Conservation (phyloP, 2,113 vertebrate genomes). For the Tachysurus fulvidraco region DNA sequence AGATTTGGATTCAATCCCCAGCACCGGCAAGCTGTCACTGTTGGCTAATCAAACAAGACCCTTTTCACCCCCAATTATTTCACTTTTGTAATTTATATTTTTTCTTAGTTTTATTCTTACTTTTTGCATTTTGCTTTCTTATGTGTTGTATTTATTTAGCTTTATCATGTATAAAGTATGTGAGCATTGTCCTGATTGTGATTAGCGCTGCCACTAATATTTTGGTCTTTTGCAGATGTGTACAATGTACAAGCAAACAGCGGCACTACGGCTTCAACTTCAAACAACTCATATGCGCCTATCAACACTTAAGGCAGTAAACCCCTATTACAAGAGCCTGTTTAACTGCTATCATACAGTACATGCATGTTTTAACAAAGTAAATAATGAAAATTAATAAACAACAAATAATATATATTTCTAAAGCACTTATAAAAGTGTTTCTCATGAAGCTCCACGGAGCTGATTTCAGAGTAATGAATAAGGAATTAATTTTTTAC, state of each 20-base stretch:
- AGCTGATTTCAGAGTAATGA: too few relatives aligned
- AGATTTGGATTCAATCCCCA: too few relatives aligned
- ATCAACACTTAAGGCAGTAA: background rate
- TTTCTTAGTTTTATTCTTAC: background rate
- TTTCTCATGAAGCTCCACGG: too few relatives aligned
- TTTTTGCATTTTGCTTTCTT: background rate
- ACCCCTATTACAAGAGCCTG: background rate
- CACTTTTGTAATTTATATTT: background rate
- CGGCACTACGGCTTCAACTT: background rate
- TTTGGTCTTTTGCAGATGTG: background rate
- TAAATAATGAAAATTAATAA: too few relatives aligned
- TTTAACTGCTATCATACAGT: background rate
- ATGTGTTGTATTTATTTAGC: background rate
- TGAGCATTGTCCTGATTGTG: background rate
- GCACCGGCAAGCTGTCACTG: too few relatives aligned
- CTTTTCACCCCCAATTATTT: too few relatives aligned
- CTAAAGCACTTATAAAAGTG: too few relatives aligned
- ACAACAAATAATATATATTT: too few relatives aligned
- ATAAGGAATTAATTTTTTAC: too few relatives aligned
- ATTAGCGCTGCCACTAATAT: background rate
- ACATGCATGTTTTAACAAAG: too few relatives aligned
- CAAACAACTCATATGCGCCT: conserved; percentile 13
- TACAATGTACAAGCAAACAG: background rate
- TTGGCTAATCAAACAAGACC: too few relatives aligned
- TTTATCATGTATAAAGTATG: background rate